These are phyloP conservation scores for Rutpela maculata DNA, from an alignment of 2,888 invertebrate genomes.

Conservation along the genomic window DNA sequence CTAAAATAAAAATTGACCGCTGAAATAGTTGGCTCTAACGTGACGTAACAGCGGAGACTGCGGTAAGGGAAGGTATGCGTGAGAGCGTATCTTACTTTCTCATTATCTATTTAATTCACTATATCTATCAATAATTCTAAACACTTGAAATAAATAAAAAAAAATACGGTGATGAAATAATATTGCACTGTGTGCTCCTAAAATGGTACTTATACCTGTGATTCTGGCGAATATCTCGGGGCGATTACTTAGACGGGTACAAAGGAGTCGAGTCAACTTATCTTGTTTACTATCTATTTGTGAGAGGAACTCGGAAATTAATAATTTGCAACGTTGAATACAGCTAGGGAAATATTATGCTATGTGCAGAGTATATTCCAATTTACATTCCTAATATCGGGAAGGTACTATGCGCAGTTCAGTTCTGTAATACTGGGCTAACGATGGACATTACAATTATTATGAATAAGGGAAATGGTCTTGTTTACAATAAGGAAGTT, in stretches of 20 bases:
- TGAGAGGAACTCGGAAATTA: slow-evolving; percentile 58
- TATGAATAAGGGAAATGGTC: background rate
- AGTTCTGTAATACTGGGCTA: background rate
- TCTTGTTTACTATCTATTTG: slow-evolving; percentile 59
- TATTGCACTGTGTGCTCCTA: background rate
- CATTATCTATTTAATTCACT: too few species aligned
- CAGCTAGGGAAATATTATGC: slow-evolving; percentile 50
- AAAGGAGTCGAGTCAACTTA: slow-evolving; percentile 58
- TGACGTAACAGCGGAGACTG: too few species aligned
- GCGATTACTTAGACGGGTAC: slow-evolving; percentile 49
- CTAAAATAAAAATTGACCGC: too few species aligned
- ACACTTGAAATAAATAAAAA: too few species aligned
- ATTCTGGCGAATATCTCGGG: slow-evolving; percentile 44
- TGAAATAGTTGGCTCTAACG: too few species aligned
- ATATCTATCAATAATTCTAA: too few species aligned
- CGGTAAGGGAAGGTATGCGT: too few species aligned
- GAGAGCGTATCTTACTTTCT: too few species aligned
- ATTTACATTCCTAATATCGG: slow-evolving; percentile 48
- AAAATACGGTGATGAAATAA: too few species aligned
- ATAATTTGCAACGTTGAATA: slow-evolving; percentile 57
- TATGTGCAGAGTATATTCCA: slow-evolving; percentile 45
- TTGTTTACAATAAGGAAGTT: background rate
- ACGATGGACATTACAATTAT: slow-evolving; percentile 27
- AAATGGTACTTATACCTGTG: slow-evolving; percentile 46
- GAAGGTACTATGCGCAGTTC: background rate